Conservation (phyloP, 2,113 vertebrate species). For the Oncorhynchus gorbuscha region DNA sequence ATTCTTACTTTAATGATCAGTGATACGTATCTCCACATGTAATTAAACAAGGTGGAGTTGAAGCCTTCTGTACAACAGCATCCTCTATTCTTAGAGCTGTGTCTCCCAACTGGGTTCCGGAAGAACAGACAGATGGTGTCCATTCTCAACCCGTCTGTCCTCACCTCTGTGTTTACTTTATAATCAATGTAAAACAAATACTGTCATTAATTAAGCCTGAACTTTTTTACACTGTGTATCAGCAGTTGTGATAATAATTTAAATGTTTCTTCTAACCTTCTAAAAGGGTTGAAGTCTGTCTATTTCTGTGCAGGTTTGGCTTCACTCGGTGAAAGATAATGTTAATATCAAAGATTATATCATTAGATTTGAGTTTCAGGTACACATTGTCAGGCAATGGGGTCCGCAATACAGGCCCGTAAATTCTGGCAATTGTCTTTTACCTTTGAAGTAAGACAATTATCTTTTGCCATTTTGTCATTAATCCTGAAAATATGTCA, state of each 20-base stretch:
- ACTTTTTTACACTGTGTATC: not conserved
- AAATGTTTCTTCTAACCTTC: not conserved
- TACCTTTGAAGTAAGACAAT: too few species aligned
- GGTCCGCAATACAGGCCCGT: not conserved
- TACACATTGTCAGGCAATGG: not conserved
- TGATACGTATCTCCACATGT: not conserved
- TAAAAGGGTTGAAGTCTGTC: not conserved
- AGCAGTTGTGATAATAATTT: too few species aligned
- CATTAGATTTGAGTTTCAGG: not conserved
- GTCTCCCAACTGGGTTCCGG: constrained; percentile 5
- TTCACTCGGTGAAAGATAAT: constrained; percentile 11
- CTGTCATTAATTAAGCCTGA: not conserved
- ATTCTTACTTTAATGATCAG: not conserved
- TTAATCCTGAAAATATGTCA: constrained; percentile 16
- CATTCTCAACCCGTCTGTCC: not conserved
- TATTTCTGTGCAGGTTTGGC: constrained; percentile 19
- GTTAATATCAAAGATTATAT: not conserved
- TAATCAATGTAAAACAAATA: not conserved
- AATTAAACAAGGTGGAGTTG: not conserved
- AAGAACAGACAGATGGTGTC: not conserved
- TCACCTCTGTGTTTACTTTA: not conserved
- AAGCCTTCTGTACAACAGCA: not conserved
- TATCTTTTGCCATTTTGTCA: too few species aligned
- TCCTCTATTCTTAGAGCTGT: not conserved
- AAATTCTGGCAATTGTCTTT: too few species aligned